Conservation (phyloP, 2,888 invertebrate species). For the Brenthis daphne region DNA sequence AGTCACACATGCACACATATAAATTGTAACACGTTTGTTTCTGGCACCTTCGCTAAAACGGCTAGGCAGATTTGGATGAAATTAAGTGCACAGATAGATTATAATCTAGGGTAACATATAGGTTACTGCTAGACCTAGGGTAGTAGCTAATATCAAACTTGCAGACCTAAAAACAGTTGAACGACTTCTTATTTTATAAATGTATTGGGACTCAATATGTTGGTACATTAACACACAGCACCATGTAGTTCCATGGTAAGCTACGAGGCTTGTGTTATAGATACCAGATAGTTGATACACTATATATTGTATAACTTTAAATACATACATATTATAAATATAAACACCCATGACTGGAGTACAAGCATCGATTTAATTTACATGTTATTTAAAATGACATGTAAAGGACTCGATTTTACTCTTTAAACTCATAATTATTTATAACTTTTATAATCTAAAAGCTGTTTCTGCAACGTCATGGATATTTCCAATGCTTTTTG, state of each 20-base stretch:
- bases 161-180: not conserved
- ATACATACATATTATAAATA: too few relatives aligned
- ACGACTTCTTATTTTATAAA: too few relatives aligned
- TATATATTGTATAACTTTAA: too few relatives aligned
- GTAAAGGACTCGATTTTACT: not conserved
- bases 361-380: too few relatives aligned
- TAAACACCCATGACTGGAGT: too few relatives aligned
- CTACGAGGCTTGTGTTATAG: too few relatives aligned
- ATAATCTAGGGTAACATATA: not conserved
- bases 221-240: too few relatives aligned
- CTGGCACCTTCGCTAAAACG: not conserved
- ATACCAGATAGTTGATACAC: too few relatives aligned
- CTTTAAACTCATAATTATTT: not conserved
- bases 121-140: not conserved
- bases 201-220: too few relatives aligned
- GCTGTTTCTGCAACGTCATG: not conserved
- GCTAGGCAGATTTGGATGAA: not conserved
- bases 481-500: conserved; percentile 4
- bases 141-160: not conserved
- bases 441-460: conserved; percentile 3
- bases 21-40: not conserved
- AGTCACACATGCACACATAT: too few relatives aligned
- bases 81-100: not conserved
- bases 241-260: too few relatives aligned
- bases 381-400: too few relatives aligned